Percentiles rank a stretch among this genome's conserved stretches.
Conservation (phyloP, 2,888 invertebrate species). For the Crocallis elinguaria region DNA sequence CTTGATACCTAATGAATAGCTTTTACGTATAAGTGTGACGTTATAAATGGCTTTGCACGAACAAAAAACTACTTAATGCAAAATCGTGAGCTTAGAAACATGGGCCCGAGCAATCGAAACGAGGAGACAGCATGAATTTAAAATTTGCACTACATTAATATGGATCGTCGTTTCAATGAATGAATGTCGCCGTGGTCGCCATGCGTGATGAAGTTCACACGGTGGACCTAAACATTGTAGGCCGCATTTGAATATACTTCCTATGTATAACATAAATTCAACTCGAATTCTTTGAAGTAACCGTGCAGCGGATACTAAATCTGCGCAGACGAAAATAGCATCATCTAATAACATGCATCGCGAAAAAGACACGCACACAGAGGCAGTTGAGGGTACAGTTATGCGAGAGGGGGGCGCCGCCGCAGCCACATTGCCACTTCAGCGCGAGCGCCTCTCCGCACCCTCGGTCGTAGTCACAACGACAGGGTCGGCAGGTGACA, state of each 20-base stretch:
- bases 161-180: slow-evolving; percentile 84
- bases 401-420: slow-evolving; percentile 43
- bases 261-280: slow-evolving; percentile 82
- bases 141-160: slow-evolving; percentile 85
- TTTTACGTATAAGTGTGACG: slow-evolving; percentile 70
- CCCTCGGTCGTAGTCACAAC: background rate
- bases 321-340: slow-evolving; percentile 72
- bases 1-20: slow-evolving; percentile 66
- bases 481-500: slow-evolving; percentile 6
- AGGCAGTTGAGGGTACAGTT: slow-evolving; percentile 52
- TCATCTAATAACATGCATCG: slow-evolving; percentile 72
- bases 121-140: slow-evolving; percentile 80
- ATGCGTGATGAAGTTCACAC: slow-evolving; percentile 84
- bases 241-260: slow-evolving; percentile 83
- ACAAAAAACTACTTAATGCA: slow-evolving; percentile 80
- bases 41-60: slow-evolving; percentile 74
- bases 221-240: slow-evolving; percentile 80
- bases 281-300: slow-evolving; percentile 78
- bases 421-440: slow-evolving; percentile 21
- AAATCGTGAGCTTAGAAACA: slow-evolving; percentile 81
- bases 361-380: slow-evolving; percentile 53
- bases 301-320: slow-evolving; percentile 79
- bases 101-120: slow-evolving; percentile 73
- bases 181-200: slow-evolving; percentile 81
- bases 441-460: slow-evolving; percentile 15